Conservation (phyloP, 1,140 invertebrate species). For the Tetramorium simillimum region DNA sequence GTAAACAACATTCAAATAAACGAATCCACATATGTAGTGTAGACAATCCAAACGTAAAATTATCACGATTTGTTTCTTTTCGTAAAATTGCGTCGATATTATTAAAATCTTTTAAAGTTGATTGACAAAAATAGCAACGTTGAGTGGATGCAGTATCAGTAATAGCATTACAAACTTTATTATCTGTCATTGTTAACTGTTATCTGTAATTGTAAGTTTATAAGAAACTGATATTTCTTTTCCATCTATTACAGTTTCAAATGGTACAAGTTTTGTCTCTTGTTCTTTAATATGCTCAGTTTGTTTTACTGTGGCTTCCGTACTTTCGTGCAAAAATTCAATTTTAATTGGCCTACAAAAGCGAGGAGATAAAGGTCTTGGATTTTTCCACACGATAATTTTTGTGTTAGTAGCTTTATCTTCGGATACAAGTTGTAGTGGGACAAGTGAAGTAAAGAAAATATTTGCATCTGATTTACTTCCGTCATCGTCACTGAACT, state of each 20-base stretch:
- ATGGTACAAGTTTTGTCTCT: not conserved
- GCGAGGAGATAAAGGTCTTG: constrained; percentile 13
- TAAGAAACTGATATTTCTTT: not conserved
- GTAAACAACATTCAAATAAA: constrained; percentile 78
- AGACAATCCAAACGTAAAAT: constrained; percentile 79
- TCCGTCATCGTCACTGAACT: not conserved
- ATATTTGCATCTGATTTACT: not conserved
- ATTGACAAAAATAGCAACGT: not conserved
- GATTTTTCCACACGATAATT: constrained; percentile 58
- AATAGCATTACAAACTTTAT: not conserved
- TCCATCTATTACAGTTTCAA: not conserved
- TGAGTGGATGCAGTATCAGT: not conserved
- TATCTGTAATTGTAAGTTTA: too few relatives aligned
- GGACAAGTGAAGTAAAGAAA: not conserved
- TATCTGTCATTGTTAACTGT: constrained; percentile 3
- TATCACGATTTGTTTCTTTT: constrained; percentile 64
- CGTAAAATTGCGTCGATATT: constrained; percentile 66
- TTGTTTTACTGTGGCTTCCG: not conserved
- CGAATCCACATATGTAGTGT: constrained; percentile 79
- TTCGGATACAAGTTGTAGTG: not conserved
- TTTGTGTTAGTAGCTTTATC: not conserved
- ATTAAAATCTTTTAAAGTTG: constrained; percentile 80
- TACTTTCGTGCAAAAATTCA: constrained; percentile 5
- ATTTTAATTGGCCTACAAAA: not conserved
- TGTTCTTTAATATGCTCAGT: not conserved